Conservation (phyloP, 37 sponge, comb jelly and placozoan genomes). For the Haliclona indistincta region DNA sequence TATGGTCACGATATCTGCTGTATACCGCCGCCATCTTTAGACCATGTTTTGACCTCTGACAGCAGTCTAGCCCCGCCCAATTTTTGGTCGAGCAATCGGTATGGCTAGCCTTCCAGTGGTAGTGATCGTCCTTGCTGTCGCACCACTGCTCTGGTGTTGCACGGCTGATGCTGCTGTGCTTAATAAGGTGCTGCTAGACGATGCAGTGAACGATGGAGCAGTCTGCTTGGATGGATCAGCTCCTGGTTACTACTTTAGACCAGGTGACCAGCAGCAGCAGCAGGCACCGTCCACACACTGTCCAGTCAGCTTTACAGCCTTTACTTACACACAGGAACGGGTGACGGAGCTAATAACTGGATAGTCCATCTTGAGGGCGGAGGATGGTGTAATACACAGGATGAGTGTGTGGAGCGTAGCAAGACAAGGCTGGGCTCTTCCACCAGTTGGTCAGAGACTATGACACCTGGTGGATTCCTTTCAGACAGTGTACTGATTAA, state of each 20-base stretch:
- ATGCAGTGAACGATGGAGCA: constrained; percentile 48
- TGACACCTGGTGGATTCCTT: constrained; percentile 39
- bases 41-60: too few species aligned
- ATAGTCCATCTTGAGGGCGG: constrained; percentile 79
- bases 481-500: constrained; percentile 47
- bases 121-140: too few species aligned
- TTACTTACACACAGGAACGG: neutral
- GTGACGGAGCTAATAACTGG: constrained; percentile 57
- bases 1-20: constrained; percentile 47
- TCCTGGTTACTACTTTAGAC: constrained; percentile 67
- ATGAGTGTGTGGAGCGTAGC: constrained; percentile 64
- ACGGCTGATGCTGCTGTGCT: neutral
- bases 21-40: too few species aligned
- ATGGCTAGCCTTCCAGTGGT: too few species aligned
- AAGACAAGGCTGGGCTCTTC: constrained; percentile 74
- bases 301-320: too few species aligned
- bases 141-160: too few species aligned
- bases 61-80: too few species aligned
- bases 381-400: constrained; percentile 70
- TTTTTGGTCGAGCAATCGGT: too few species aligned
- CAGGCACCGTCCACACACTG: too few species aligned
- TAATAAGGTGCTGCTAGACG: neutral
- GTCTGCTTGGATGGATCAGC: constrained; percentile 86
- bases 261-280: neutral
- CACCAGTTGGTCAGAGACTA: constrained; percentile 23